Evolutionary conservation across 2,888 invertebrate species (phyloP), one percentile per base, ranked within the genome.

Genomic region (Sabellastarte sp.): DNA sequence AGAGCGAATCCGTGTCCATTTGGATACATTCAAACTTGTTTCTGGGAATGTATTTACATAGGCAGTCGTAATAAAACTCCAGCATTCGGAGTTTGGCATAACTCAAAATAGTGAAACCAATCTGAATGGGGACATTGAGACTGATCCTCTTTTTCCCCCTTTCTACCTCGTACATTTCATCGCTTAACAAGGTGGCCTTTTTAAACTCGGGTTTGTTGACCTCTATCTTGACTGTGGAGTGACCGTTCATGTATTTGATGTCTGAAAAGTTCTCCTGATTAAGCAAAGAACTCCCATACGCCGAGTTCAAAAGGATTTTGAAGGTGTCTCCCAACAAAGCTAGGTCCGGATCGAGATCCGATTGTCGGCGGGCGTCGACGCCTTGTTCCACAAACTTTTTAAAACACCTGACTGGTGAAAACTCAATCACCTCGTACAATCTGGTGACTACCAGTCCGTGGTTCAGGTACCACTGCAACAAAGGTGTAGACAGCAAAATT

Each of bases 351-450:
- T 60, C 59, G n/a, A 31, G 15, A 30, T 65, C 61, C 1, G 32
- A 61, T 24, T n/a, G 20, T 50, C 64, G 31, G 3, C 65, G 41
- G 2, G 60, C 61, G 1, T 5, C 28, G 3, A 41, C 32, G 4
- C 61, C 53, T n/a, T 51, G 29, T 3, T 61, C 57, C 15, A 20
- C 57, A 32, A 65, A 63, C 2, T 20, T 29, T 26, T 50, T 24
- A 41, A 63, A 59, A 31, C 63, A 60, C 26, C 29, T 57, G 10
- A 50, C 10, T 52, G 29, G 32, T 5, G 15, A 24, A 26, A 52
- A 64, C 55, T 66, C 63, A 24, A 66, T 50, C 15, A 64, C 59
- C 51, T 61, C 55, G 51, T 64, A 53, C n/a, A 64, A 50, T n/a
- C 20, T 33, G 15, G 61, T 56, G 52, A 66, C 59, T 32, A 50